A percentile compares a stretch with the other conserved stretches of the same genome.
Conservation (phyloP, 2,113 vertebrate genomes). For the Pachyramphus minor region DNA sequence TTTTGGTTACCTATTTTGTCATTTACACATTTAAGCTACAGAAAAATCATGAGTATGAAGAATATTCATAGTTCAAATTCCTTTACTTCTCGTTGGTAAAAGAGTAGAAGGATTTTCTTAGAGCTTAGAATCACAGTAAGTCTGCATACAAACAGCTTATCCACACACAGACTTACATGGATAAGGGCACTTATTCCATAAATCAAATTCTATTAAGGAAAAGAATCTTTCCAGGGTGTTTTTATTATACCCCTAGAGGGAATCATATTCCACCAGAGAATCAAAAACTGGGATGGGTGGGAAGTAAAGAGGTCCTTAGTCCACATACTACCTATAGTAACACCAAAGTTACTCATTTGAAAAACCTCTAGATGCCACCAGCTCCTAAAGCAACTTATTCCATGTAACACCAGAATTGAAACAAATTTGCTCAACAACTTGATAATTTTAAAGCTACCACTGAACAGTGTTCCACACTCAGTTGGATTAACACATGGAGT, state of each 20-base stretch:
- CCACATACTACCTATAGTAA: not conserved
- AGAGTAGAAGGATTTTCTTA: not conserved
- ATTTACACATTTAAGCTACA: not conserved
- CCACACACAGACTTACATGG: not conserved
- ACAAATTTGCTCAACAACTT: not conserved
- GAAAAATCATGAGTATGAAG: not conserved
- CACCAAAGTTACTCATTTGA: not conserved
- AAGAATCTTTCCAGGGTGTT: not conserved
- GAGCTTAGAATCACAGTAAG: not conserved
- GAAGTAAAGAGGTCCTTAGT: not conserved
- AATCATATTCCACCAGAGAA: not conserved
- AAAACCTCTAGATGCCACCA: not conserved
- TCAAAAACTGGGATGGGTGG: not conserved
- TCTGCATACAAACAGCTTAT: not conserved
- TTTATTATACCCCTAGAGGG: not conserved
- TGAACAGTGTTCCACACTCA: not conserved
- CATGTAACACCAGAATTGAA: not conserved
- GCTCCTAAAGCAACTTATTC: not conserved
- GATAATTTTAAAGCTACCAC: not conserved
- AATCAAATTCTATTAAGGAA: not conserved
- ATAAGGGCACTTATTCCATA: not conserved
- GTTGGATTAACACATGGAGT: rapidly evolving
- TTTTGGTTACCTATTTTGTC: not conserved
- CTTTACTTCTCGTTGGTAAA: not conserved
- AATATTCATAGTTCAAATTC: not conserved